phyloP scores from a whole-genome alignment of 2,113 vertebrate genomes.

The Asarcornis scutulata region DNA sequence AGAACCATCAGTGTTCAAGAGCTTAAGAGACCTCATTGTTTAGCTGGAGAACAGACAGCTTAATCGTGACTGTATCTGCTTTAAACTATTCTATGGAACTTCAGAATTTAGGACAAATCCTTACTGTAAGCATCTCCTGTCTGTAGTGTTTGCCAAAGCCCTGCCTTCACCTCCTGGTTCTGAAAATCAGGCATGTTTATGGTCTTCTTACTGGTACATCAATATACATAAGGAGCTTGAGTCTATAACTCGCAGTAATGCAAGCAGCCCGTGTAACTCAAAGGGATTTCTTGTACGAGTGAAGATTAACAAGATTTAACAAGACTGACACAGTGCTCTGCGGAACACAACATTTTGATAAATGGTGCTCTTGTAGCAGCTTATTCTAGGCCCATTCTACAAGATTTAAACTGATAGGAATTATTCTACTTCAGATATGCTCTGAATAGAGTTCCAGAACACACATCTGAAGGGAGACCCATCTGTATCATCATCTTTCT shows the following conservation, averaged over 20 bases:
- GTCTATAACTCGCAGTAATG: neutral
- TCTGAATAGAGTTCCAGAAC: neutral
- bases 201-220: neutral
- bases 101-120: neutral
- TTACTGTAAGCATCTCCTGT: neutral
- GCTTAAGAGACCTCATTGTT: neutral
- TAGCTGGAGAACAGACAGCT: neutral
- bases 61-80: neutral
- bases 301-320: slow-evolving; percentile 18
- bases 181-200: neutral
- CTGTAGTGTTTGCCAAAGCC: neutral
- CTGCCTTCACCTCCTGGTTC: neutral
- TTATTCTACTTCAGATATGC: neutral
- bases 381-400: neutral
- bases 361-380: neutral
- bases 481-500: neutral
- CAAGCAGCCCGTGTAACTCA: neutral
- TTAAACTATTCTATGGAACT: neutral
- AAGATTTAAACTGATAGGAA: neutral
- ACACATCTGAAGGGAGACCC: neutral
- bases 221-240: neutral
- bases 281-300: neutral
- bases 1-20: neutral
- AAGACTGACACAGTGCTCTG: neutral
- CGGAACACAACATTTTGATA: neutral